phyloP scores from a whole-genome alignment of 2,797 vertebrate genomes.

The Takifugu rubripes region DNA sequence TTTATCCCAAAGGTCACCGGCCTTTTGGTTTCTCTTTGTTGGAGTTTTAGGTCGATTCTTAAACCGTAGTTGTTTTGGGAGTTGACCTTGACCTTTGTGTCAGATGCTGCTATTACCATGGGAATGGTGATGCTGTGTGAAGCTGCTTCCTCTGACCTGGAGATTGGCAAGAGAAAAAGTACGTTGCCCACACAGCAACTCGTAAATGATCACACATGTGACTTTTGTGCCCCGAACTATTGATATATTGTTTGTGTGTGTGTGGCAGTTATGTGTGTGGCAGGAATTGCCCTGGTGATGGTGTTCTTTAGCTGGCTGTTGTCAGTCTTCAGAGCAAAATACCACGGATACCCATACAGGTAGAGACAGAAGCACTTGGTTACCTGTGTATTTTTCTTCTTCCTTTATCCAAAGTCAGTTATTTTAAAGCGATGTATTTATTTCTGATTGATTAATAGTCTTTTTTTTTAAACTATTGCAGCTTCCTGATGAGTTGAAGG shows the following conservation, averaged over 20 bases:
- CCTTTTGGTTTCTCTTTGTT: too few relatives aligned
- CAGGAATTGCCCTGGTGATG: conserved; percentile 89
- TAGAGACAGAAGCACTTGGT: conserved; percentile 36
- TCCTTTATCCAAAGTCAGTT: neutral
- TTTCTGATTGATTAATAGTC: neutral
- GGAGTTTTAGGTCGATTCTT: too few relatives aligned
- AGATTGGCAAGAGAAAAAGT: conserved; percentile 94
- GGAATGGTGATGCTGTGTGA: conserved; percentile 94
- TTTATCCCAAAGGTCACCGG: too few relatives aligned
- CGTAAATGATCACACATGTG: too few relatives aligned
- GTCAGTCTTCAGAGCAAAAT: conserved; percentile 96
- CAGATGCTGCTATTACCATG: conserved; percentile 91
- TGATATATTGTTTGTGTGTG: neutral
- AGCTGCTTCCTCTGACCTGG: conserved; percentile 91
- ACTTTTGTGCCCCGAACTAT: too few relatives aligned
- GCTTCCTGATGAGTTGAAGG: conserved; percentile 87
- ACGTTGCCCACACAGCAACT: conserved; percentile 38
- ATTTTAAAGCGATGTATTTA: neutral
- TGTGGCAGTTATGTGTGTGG: conserved; percentile 88
- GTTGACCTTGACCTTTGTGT: conserved; percentile 55
- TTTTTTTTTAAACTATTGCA: conserved; percentile 58
- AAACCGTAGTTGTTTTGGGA: too few relatives aligned
- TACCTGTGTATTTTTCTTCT: neutral
- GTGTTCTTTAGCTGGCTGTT: conserved; percentile 97
- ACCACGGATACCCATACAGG: conserved; percentile 97